These are phyloP conservation scores for Dicyrtomina minuta DNA, from an alignment of 2,888 invertebrate genomes.

Conservation along the genomic window DNA sequence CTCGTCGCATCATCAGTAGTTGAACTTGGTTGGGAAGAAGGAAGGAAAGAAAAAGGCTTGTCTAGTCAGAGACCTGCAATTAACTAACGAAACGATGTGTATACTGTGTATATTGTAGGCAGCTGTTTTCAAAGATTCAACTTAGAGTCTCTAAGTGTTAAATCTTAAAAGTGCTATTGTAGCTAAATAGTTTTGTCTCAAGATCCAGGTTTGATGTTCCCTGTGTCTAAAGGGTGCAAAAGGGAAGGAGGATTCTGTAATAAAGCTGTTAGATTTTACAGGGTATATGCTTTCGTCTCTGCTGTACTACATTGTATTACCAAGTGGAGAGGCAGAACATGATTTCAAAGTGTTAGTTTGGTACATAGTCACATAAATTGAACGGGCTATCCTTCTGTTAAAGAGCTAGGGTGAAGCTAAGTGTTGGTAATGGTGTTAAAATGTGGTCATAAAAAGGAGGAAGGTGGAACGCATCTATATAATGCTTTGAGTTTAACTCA, in stretches of 20 bases:
- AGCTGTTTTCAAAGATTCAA: too few species aligned
- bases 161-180: background rate
- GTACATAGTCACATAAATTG: constrained; percentile 11
- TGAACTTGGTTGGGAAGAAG: too few species aligned
- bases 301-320: constrained; percentile 5
- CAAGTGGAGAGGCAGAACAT: constrained; percentile 7
- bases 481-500: background rate
- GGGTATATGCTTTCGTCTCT: too few species aligned
- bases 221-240: background rate
- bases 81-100: background rate
- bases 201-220: background rate
- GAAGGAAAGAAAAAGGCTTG: background rate
- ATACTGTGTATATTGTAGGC: too few species aligned
- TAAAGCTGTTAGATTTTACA: constrained; percentile 1
- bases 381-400: background rate
- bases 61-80: background rate
- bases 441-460: constrained; percentile 47
- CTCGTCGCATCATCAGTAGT: background rate
- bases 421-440: constrained; percentile 52
- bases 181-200: constrained; percentile 2
- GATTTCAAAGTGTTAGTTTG: constrained; percentile 26
- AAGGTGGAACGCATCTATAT: constrained; percentile 15
- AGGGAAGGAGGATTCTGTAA: background rate
- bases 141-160: too few species aligned
- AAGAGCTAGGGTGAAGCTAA: constrained; percentile 27